phyloP scores from a whole-genome alignment of 2,113 vertebrate species.

The Bos javanicus region DNA sequence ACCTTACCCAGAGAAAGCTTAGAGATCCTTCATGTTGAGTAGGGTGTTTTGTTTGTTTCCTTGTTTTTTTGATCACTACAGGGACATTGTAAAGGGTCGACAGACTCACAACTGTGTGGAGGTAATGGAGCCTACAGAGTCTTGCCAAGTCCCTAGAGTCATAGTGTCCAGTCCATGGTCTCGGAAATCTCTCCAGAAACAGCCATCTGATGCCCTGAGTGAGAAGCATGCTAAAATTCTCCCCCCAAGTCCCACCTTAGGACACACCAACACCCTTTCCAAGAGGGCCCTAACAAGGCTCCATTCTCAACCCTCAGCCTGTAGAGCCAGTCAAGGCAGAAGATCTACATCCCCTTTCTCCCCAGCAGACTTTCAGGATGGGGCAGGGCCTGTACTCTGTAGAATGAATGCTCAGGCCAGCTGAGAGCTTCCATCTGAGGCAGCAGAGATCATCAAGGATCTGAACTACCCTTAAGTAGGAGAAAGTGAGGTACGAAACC shows the following conservation, averaged over 20 bases:
- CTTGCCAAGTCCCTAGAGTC: background rate
- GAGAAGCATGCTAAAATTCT: background rate
- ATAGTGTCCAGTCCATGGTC: background rate
- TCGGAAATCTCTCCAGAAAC: background rate
- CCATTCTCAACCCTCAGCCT: background rate
- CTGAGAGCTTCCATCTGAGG: background rate
- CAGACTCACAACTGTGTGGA: background rate
- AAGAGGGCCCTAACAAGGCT: background rate
- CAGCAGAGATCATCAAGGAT: background rate
- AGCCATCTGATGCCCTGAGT: background rate
- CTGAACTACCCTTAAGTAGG: background rate
- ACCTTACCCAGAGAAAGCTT: background rate
- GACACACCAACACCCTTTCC: background rate
- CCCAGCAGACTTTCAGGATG: background rate
- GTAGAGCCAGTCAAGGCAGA: background rate
- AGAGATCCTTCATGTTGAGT: background rate
- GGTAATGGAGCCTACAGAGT: background rate
- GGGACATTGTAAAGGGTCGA: background rate
- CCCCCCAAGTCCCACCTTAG: background rate
- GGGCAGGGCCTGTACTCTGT: background rate
- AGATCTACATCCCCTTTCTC: background rate
- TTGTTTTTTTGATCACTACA: background rate
- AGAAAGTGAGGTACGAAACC: background rate
- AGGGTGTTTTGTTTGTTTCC: background rate
- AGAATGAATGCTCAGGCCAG: background rate